phyloP scores from a whole-genome alignment of 92 coral and sea anemone genomes.

The Scolanthus callimorphus region DNA sequence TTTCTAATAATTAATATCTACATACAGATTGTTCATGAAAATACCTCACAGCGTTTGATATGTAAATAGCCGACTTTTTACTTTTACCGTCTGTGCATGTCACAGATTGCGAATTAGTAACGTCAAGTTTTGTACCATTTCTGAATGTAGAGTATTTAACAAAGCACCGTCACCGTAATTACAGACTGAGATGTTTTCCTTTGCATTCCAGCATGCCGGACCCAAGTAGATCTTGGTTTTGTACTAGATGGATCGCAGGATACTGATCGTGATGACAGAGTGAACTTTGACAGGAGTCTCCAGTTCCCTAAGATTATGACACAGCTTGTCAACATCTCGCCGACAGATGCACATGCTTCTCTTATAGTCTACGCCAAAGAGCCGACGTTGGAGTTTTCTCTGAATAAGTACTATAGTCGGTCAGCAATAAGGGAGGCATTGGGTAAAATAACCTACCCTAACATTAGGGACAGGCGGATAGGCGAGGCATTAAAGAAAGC shows the following conservation, averaged over 20 bases:
- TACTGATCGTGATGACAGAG: neutral
- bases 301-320: neutral
- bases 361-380: neutral
- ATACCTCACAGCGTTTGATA: no score
- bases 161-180: no score
- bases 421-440: neutral
- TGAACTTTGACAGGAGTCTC: slow-evolving; percentile 1
- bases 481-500: neutral
- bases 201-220: neutral
- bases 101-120: no score
- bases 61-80: no score
- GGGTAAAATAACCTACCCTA: neutral
- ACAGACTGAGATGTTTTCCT: no score
- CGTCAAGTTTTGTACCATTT: no score
- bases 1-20: no score
- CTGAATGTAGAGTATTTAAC: no score
- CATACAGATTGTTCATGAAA: no score
- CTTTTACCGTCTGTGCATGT: no score
- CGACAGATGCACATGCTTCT: neutral
- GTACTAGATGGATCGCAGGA: neutral
- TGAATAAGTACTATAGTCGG: neutral
- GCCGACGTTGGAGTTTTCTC: neutral
- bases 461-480: neutral
- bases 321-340: neutral
- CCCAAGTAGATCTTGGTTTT: neutral